These are phyloP conservation scores for Ostrea denselamellosa DNA, from an alignment of 1,140 invertebrate species.

Conservation along the genomic window DNA sequence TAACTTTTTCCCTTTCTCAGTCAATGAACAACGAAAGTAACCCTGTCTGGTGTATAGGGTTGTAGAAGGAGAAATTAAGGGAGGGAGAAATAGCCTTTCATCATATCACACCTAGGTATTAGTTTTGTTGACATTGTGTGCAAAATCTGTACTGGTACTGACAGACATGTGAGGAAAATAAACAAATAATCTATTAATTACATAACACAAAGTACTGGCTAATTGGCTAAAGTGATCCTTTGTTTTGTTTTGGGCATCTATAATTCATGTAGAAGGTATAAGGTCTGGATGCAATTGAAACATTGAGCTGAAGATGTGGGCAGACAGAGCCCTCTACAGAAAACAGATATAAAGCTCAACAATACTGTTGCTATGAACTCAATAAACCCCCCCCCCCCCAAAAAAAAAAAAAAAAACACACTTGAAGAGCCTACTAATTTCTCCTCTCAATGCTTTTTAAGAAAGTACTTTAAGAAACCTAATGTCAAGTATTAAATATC, in stretches of 20 bases:
- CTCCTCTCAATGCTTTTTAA: neutral
- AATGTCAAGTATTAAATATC: neutral
- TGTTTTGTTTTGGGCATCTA: conserved; percentile 8
- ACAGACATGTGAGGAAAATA: conserved; percentile 8
- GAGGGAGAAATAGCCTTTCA: neutral
- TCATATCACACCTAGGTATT: neutral
- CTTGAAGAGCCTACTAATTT: neutral
- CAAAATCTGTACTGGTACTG: neutral
- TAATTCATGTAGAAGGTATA: neutral
- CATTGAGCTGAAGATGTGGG: neutral
- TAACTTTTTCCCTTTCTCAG: neutral
- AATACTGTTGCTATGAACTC: neutral
- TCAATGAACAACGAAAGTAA: neutral
- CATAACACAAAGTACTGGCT: neutral
- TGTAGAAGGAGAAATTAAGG: neutral
- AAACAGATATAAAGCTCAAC: neutral
- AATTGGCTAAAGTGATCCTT: conserved; percentile 13
- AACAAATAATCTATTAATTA: conserved; percentile 39
- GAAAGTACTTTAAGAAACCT: neutral
- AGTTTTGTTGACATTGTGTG: conserved; percentile 6
- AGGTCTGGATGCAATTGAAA: neutral
- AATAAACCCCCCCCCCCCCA: too few relatives aligned
- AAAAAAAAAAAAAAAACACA: neutral
- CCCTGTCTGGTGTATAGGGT: neutral
- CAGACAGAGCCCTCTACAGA: neutral